Percentiles rank a stretch among this genome's conserved stretches.
phyloP scores from a whole-genome alignment of 2,797 vertebrate genomes.

The Gymnothorax javanicus region DNA sequence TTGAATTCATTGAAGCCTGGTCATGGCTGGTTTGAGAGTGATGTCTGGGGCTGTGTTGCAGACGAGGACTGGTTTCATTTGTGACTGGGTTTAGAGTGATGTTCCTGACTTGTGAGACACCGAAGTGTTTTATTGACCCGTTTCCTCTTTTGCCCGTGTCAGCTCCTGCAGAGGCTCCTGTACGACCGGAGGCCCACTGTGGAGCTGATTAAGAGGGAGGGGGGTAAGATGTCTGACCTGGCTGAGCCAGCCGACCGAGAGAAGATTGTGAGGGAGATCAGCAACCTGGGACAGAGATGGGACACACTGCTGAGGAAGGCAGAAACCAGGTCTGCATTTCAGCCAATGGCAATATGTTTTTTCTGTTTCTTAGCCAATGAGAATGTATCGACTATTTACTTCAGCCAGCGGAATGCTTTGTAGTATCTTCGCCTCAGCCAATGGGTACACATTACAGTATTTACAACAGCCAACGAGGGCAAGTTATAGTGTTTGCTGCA shows the following conservation, averaged over 20 bases:
- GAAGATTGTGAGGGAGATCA: slow-evolving; percentile 89
- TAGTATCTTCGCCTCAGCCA: too few relatives aligned
- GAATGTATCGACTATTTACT: too few relatives aligned
- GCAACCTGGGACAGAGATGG: slow-evolving; percentile 89
- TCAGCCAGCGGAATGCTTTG: too few relatives aligned
- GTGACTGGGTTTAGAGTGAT: background rate
- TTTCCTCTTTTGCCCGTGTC: slow-evolving; percentile 29
- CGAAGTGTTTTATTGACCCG: background rate
- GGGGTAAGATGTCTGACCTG: slow-evolving; percentile 87
- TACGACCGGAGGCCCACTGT: slow-evolving; percentile 92
- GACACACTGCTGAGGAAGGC: slow-evolving; percentile 89
- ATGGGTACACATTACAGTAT: too few relatives aligned
- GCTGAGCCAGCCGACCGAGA: slow-evolving; percentile 88
- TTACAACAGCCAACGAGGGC: too few relatives aligned
- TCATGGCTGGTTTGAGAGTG: background rate
- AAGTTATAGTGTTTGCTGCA: too few relatives aligned
- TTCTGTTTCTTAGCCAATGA: background rate
- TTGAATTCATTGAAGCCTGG: background rate
- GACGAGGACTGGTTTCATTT: background rate
- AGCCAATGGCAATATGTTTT: background rate
- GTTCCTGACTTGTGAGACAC: background rate
- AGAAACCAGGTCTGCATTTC: slow-evolving; percentile 81
- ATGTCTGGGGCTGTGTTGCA: too few relatives aligned
- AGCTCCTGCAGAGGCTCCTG: slow-evolving; percentile 94
- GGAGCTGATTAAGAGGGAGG: slow-evolving; percentile 92